Conservation (phyloP, 1,140 invertebrate species). For the Apis dorsata region DNA sequence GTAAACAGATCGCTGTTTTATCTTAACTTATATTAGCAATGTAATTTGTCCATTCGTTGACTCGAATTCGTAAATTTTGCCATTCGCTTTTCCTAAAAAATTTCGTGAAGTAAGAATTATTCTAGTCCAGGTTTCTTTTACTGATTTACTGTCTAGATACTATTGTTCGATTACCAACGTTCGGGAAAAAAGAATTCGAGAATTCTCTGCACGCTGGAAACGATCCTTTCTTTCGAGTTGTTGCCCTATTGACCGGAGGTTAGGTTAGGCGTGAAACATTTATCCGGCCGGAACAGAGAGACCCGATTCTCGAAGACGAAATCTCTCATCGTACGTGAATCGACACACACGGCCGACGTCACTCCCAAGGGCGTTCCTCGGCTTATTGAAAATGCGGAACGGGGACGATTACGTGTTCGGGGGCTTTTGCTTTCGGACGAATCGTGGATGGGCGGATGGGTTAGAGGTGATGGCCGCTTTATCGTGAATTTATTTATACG, state of each 20-base stretch:
- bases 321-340: slow-evolving; percentile 27
- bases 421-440: slow-evolving; percentile 1
- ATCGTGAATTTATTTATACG: not conserved
- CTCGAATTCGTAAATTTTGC: too few relatives aligned
- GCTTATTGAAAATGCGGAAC: slow-evolving; percentile 26
- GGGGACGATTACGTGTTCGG: slow-evolving; percentile 8
- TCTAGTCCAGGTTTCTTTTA: too few relatives aligned
- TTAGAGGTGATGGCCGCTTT: not conserved
- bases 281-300: slow-evolving; percentile 33
- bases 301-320: slow-evolving; percentile 2
- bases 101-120: too few relatives aligned
- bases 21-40: too few relatives aligned
- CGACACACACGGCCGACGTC: not conserved
- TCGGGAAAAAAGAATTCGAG: slow-evolving; percentile 5
- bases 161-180: not conserved
- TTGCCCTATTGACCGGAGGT: slow-evolving; percentile 35
- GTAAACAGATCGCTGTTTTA: too few relatives aligned
- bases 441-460: too few relatives aligned
- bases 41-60: too few relatives aligned
- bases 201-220: not conserved
- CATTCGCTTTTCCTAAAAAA: too few relatives aligned
- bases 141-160: too few relatives aligned
- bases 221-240: slow-evolving; percentile 53
- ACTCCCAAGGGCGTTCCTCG: not conserved
- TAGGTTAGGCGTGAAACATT: slow-evolving; percentile 42